phyloP scores from a whole-genome alignment of 2,888 invertebrate species.

The Pelosia muscerda region DNA sequence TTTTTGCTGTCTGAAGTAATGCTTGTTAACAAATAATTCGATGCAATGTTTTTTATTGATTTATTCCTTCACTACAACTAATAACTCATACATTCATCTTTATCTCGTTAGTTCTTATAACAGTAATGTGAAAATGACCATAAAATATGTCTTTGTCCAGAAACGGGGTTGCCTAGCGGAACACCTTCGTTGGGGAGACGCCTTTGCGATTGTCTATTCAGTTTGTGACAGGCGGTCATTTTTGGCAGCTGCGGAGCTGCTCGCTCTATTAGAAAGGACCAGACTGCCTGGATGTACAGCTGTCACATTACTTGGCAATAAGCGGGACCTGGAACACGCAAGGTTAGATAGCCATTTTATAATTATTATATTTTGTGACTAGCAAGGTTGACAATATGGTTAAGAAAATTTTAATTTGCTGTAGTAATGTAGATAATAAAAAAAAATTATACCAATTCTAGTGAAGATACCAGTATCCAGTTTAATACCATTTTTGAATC shows the following conservation, averaged over 20 bases:
- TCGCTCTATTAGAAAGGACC: constrained; percentile 90
- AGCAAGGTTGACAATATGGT: too few species aligned
- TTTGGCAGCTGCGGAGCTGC: constrained; percentile 90
- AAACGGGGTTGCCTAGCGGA: constrained; percentile 91
- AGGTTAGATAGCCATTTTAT: constrained; percentile 80
- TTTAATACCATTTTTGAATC: not conserved
- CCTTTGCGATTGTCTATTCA: constrained; percentile 93
- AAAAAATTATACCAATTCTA: too few species aligned
- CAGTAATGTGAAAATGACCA: not conserved
- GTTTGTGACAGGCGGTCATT: constrained; percentile 92
- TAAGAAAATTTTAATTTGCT: too few species aligned
- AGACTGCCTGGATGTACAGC: constrained; percentile 92
- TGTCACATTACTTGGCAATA: constrained; percentile 92
- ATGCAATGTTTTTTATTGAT: not conserved
- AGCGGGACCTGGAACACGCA: constrained; percentile 93
- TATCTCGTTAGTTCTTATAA: not conserved
- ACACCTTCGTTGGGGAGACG: constrained; percentile 94
- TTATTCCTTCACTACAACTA: not conserved
- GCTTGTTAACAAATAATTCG: not conserved
- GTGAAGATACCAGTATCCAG: not conserved
- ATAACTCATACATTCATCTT: not conserved
- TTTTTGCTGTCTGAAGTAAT: constrained; percentile 5
- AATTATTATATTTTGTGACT: too few species aligned
- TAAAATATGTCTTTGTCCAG: constrained; percentile 74
- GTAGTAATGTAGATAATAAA: too few species aligned